phyloP scores from a whole-genome alignment of 2,888 invertebrate genomes.

The Rotaria magnacalcarata region DNA sequence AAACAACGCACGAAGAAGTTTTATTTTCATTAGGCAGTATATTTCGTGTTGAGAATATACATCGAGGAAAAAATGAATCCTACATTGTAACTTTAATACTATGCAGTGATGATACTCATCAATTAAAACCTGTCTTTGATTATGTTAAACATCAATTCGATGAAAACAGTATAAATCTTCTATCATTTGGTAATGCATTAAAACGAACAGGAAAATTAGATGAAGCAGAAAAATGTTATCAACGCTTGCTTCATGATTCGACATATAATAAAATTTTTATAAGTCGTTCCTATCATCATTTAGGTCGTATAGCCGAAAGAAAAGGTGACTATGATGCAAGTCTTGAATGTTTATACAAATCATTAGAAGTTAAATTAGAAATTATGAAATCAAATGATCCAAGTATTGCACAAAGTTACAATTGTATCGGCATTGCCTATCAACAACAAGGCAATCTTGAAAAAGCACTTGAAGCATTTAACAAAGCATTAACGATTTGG shows the following conservation, averaged over 20 bases:
- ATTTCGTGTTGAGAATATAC: background rate
- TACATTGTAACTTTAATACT: background rate
- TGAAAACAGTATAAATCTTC: background rate
- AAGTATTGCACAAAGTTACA: constrained; percentile 6
- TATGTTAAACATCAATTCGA: background rate
- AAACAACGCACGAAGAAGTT: background rate
- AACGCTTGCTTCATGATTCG: background rate
- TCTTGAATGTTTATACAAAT: background rate
- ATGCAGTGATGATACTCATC: background rate
- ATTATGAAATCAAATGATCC: background rate
- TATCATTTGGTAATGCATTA: background rate
- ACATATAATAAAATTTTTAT: background rate
- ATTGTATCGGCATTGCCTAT: background rate
- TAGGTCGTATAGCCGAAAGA: background rate
- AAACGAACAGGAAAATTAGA: background rate
- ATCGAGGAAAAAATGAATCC: background rate
- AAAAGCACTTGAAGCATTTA: background rate
- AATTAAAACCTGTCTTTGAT: background rate
- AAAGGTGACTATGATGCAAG: background rate
- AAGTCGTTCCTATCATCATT: background rate
- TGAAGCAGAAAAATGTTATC: constrained; percentile 2
- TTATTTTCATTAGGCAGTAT: constrained; percentile 5
- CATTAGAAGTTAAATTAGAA: background rate
- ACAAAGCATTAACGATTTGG: background rate
- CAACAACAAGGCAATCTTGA: background rate